These are phyloP conservation scores for Ondatra zibethicus DNA, from an alignment of 2,113 vertebrate genomes.

Conservation along the genomic window DNA sequence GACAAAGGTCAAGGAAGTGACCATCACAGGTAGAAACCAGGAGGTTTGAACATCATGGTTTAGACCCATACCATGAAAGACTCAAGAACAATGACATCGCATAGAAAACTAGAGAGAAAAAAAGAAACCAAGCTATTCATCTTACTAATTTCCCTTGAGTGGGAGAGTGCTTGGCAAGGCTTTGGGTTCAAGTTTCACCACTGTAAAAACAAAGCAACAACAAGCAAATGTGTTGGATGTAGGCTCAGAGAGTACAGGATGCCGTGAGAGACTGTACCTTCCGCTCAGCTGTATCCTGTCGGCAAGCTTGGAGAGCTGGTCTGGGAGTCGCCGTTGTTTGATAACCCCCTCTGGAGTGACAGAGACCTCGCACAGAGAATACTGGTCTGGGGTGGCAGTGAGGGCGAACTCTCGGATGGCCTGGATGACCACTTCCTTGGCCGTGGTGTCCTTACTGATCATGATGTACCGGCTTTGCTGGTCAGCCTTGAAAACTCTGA, in stretches of 20 bases:
- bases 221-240: not conserved
- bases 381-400: slow-evolving; percentile 94
- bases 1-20: not conserved
- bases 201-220: not conserved
- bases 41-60: not conserved
- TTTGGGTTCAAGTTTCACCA: not conserved
- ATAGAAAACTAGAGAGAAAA: not conserved
- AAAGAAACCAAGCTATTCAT: not conserved
- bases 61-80: not conserved
- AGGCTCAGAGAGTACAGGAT: not conserved
- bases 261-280: slow-evolving; percentile 85
- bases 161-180: not conserved
- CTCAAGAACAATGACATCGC: not conserved
- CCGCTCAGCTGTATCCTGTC: slow-evolving; percentile 98
- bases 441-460: slow-evolving; percentile 99
- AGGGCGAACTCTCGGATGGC: slow-evolving; percentile 97
- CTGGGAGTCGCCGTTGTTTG: slow-evolving; percentile 96
- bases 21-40: not conserved
- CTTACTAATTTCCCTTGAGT: slow-evolving; percentile 22
- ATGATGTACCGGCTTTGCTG: slow-evolving; percentile 99
- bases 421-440: slow-evolving; percentile 97
- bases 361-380: slow-evolving; percentile 97
- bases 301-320: slow-evolving; percentile 98
- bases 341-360: slow-evolving; percentile 99
- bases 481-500: slow-evolving; percentile 98